Percentiles rank a stretch among this genome's conserved stretches.
These are phyloP conservation scores for Acleris emargana DNA, from an alignment of 2,888 invertebrate genomes.

Conservation along the genomic window DNA sequence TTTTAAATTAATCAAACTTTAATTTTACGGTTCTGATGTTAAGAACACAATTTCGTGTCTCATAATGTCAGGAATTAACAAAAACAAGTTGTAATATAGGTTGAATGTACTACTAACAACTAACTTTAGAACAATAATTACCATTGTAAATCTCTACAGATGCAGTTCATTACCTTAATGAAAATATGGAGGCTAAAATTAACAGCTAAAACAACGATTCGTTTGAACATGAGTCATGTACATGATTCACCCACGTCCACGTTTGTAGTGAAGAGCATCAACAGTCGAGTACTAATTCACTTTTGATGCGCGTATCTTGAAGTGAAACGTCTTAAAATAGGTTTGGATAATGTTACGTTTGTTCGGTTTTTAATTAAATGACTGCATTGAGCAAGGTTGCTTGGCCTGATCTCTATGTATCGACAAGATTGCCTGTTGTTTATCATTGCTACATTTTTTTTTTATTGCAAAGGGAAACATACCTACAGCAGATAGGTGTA, in stretches of 20 bases:
- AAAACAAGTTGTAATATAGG: too few relatives aligned
- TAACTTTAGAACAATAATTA: neutral
- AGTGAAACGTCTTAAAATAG: neutral
- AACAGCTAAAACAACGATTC: slow-evolving; percentile 52
- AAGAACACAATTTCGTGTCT: too few relatives aligned
- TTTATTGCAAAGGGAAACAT: too few relatives aligned
- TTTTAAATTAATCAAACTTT: too few relatives aligned
- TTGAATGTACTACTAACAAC: neutral
- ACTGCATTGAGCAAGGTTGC: too few relatives aligned
- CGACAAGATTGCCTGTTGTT: too few relatives aligned
- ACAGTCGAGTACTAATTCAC: slow-evolving; percentile 7
- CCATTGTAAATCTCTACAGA: slow-evolving; percentile 5
- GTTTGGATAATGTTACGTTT: neutral
- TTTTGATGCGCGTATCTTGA: neutral
- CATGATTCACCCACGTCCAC: slow-evolving; percentile 9
- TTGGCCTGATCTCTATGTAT: too few relatives aligned
- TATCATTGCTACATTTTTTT: too few relatives aligned
- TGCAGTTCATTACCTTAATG: slow-evolving; percentile 10
- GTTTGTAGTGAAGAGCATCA: slow-evolving; percentile 13
- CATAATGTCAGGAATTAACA: too few relatives aligned
- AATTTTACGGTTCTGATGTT: too few relatives aligned
- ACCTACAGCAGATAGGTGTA: too few relatives aligned
- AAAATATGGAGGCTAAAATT: slow-evolving; percentile 19
- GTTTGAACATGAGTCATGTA: slow-evolving; percentile 58
- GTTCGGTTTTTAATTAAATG: too few relatives aligned